phyloP scores from a whole-genome alignment of 2,797 vertebrate genomes.

The Pseudochaenichthys georgianus region DNA sequence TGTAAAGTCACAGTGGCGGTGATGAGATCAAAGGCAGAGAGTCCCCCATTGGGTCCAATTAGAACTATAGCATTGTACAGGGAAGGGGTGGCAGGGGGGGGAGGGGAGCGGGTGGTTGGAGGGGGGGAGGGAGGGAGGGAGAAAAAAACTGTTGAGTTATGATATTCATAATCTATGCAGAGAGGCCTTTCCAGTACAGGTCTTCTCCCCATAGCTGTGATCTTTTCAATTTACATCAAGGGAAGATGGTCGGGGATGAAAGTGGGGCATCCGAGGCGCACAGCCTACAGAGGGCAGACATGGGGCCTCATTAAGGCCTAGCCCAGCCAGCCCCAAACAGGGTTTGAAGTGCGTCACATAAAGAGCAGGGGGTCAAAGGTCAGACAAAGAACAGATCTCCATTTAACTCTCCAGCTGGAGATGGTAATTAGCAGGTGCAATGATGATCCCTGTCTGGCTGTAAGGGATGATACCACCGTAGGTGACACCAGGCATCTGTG shows the following conservation, averaged over 20 bases:
- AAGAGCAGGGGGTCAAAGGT: constrained; percentile 89
- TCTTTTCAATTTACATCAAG: constrained; percentile 97
- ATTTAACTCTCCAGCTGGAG: constrained; percentile 90
- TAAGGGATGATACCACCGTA: constrained; percentile 75
- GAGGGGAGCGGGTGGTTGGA: constrained; percentile 57
- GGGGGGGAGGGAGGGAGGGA: constrained; percentile 30
- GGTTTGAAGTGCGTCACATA: constrained; percentile 87
- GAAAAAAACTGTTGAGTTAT: constrained; percentile 90
- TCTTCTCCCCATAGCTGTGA: constrained; percentile 95
- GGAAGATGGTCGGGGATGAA: constrained; percentile 91
- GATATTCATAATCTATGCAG: constrained; percentile 95
- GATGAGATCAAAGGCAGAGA: constrained; percentile 97
- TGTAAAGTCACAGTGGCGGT: constrained; percentile 97
- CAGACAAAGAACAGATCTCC: constrained; percentile 88
- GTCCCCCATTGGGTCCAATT: constrained; percentile 99
- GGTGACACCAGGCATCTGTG: constrained; percentile 69
- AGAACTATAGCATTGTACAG: constrained; percentile 92
- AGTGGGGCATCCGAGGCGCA: constrained; percentile 87
- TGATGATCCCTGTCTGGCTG: constrained; percentile 78
- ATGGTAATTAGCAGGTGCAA: constrained; percentile 90
- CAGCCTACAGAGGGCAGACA: constrained; percentile 89
- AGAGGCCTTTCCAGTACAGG: constrained; percentile 93
- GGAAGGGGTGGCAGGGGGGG: constrained; percentile 61
- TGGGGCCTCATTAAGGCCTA: constrained; percentile 87
- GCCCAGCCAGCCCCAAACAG: constrained; percentile 85